Evolutionary conservation across 2,888 invertebrate genomes (phyloP).

Genomic region (Melinaea marsaeus): DNA sequence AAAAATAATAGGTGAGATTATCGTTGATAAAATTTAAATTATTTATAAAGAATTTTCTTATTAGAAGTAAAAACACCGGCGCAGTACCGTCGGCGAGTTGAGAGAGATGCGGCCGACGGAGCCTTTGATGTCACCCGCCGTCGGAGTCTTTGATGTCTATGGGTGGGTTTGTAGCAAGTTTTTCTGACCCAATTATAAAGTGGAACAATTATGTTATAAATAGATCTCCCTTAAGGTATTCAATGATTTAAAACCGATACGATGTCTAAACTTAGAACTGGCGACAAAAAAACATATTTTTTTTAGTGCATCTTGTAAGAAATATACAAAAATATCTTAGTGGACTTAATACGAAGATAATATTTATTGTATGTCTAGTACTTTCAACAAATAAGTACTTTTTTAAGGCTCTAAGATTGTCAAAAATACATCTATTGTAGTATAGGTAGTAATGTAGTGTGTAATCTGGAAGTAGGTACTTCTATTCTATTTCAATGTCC

Average conservation of each 20-base stretch:
- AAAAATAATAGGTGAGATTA: background rate
- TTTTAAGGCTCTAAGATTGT: too few relatives aligned
- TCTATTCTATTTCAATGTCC: too few relatives aligned
- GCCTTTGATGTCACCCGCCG: conserved; percentile 59
- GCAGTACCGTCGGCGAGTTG: conserved; percentile 52
- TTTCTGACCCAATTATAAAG: conserved; percentile 45
- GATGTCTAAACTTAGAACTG: too few relatives aligned
- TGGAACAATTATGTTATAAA: conserved; percentile 17
- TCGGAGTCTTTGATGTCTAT: conserved; percentile 48
- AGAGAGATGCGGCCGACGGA: conserved; percentile 53
- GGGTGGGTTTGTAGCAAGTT: conserved; percentile 38
- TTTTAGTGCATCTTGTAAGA: too few relatives aligned
- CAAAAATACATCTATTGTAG: too few relatives aligned
- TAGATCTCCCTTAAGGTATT: conserved; percentile 13
- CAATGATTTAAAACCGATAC: conserved; percentile 1
- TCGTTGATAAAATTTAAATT: conserved; percentile 14
- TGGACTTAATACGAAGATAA: too few relatives aligned
- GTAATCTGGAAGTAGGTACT: too few relatives aligned
- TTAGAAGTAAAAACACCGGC: conserved; percentile 29
- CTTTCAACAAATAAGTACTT: too few relatives aligned
- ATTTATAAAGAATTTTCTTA: conserved; percentile 20
- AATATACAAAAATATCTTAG: too few relatives aligned
- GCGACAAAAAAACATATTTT: too few relatives aligned
- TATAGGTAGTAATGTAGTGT: too few relatives aligned
- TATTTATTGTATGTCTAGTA: too few relatives aligned